Evolutionary conservation across 1,140 invertebrate species (phyloP), one percentile per base, ranked within the genome.

Genomic region (Trichomalopsis sarcophagae): DNA sequence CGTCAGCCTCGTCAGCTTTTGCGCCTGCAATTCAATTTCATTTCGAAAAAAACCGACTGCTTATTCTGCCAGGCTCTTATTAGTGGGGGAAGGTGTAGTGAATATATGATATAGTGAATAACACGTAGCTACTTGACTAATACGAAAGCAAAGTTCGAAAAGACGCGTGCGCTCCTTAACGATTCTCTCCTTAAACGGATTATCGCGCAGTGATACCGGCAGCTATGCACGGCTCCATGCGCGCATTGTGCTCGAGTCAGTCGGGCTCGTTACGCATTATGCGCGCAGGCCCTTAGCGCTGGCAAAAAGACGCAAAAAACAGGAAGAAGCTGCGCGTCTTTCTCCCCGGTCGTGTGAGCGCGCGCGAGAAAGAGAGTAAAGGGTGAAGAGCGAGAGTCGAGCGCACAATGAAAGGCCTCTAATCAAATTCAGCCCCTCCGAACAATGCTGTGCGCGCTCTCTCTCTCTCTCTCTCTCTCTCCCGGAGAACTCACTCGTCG

Each of bases 371-470:
- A 84, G 87, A 86, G 71, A 47, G 40, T 11, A 47, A 76, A 44
- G 74, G 40, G 21, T 23, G 10, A 75, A 10, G 40, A 87, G 76
- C 79, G 84, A 87, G 76, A 84, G 84, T 83, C 86, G 87, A 69
- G 76, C 47, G 50, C 69, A 84, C 23, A 66, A 78, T 80, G 80
- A 77, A 77, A 84, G 87, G 87, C 84, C 87, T 88, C 89, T 93
- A 92, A 93, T 92, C 90, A 91, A 92, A 93, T 92, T 92, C 91
- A 92, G 90, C 91, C 66, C 91, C 89, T 89, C 87, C 69, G 84
- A 88, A 88, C 86, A 85, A 88, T 85, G 80, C 68, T 11, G 82
- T 86, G 87, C 83, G 85, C 78, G 87, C 89, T 90, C 90, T 88
- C 87, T 71, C 73, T 73, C 76, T 73, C 82, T 74, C 89, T 90